Percentiles rank a stretch among this genome's conserved stretches.
Evolutionary conservation across 2,113 vertebrate species (phyloP).

Genomic region (Damaliscus lunatus): DNA sequence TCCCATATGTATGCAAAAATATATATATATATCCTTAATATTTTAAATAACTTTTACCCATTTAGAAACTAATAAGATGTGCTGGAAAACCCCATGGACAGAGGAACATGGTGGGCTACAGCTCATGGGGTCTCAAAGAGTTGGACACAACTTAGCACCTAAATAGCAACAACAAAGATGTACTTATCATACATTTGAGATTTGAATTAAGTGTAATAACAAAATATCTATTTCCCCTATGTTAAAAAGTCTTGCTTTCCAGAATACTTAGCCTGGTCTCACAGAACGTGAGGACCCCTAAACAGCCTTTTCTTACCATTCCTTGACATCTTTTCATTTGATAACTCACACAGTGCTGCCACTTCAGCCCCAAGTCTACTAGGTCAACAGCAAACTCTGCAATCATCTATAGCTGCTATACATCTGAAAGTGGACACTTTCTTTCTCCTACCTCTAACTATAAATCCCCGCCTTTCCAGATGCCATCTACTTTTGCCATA

Average conservation of each 20-base stretch:
- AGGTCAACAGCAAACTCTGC: not conserved
- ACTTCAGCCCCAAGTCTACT: not conserved
- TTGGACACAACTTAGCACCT: not conserved
- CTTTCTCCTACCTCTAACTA: not conserved
- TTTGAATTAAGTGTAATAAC: not conserved
- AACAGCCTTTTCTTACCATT: not conserved
- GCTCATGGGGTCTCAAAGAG: not conserved
- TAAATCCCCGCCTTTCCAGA: not conserved
- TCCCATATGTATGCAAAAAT: not conserved
- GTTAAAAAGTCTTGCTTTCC: not conserved
- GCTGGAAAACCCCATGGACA: not conserved
- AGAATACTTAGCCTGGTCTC: not conserved
- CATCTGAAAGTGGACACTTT: not conserved
- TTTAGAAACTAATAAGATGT: not conserved
- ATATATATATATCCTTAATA: not conserved
- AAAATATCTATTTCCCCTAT: not conserved
- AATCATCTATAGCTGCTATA: not conserved
- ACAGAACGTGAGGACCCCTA: not conserved
- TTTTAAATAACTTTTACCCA: not conserved
- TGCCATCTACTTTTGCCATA: not conserved
- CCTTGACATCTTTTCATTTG: not conserved
- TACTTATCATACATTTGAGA: not conserved
- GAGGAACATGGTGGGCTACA: not conserved
- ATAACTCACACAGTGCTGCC: not conserved
- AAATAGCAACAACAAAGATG: not conserved